Evolutionary conservation across 2,113 vertebrate genomes (phyloP).

Genomic region (Takifugu flavidus): DNA sequence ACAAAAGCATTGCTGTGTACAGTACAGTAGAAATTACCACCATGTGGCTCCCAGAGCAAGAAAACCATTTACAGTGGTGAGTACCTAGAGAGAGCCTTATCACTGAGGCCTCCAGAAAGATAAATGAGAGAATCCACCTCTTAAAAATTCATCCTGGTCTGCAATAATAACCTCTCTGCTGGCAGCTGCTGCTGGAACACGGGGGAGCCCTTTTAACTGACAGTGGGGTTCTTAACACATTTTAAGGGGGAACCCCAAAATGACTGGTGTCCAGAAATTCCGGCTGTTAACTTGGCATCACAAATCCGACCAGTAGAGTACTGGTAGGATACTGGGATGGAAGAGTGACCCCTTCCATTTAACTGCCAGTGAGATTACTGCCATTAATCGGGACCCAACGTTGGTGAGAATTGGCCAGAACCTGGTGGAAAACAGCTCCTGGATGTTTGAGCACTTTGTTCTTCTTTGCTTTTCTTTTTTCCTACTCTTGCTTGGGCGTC

Average conservation of each 20-base stretch:
- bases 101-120: conserved; percentile 30
- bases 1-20: background rate
- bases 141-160: conserved; percentile 60
- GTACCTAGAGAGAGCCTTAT: conserved; percentile 28
- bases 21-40: conserved; percentile 13
- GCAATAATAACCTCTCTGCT: conserved; percentile 50
- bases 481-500: conserved; percentile 32
- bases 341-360: conserved; percentile 20
- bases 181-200: conserved; percentile 27
- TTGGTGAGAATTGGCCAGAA: background rate
- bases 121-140: conserved; percentile 49
- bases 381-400: conserved; percentile 10
- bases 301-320: conserved; percentile 36
- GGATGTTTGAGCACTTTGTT: conserved; percentile 4
- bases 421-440: background rate
- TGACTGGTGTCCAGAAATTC: conserved; percentile 45
- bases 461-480: conserved; percentile 29
- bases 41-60: conserved; percentile 32
- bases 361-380: conserved; percentile 26
- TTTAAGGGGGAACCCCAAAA: conserved; percentile 48
- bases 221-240: conserved; percentile 41
- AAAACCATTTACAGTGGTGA: conserved; percentile 11
- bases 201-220: conserved; percentile 37
- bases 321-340: conserved; percentile 1
- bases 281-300: conserved; percentile 51